Conservation (phyloP, 2,113 vertebrate species). For the Holacanthus passer region DNA sequence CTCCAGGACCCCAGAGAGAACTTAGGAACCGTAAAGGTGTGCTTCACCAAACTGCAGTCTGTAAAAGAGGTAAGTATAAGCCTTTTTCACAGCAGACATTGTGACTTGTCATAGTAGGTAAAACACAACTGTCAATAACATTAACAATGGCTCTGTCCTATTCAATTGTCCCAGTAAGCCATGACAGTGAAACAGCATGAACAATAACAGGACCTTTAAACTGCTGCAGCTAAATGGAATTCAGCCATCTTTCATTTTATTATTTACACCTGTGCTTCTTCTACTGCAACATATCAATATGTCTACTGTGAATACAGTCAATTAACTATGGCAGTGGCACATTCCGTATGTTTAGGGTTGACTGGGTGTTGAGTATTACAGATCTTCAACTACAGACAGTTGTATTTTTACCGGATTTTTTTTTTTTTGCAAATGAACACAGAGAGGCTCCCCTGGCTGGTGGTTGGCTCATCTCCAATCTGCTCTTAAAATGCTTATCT, state of each 20-base stretch:
- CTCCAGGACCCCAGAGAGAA: neutral
- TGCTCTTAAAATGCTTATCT: constrained; percentile 11
- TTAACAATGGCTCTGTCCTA: neutral
- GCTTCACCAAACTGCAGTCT: neutral
- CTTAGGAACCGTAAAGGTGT: neutral
- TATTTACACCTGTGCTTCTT: neutral
- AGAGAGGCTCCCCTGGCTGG: neutral
- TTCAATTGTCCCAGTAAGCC: neutral
- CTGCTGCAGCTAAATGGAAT: neutral
- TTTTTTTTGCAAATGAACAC: neutral
- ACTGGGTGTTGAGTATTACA: neutral
- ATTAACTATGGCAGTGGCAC: neutral
- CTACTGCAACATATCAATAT: neutral
- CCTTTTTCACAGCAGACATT: neutral
- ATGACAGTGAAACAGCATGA: neutral
- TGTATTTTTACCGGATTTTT: neutral
- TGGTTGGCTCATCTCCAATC: neutral
- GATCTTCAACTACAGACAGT: neutral
- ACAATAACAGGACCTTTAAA: neutral
- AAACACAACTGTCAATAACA: neutral
- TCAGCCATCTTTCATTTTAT: neutral
- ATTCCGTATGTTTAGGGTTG: neutral
- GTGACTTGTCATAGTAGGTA: neutral
- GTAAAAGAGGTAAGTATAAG: neutral
- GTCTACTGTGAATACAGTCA: neutral